Evolutionary conservation across 2,797 vertebrate genomes (phyloP).

Genomic region (Siniperca scherzeri): DNA sequence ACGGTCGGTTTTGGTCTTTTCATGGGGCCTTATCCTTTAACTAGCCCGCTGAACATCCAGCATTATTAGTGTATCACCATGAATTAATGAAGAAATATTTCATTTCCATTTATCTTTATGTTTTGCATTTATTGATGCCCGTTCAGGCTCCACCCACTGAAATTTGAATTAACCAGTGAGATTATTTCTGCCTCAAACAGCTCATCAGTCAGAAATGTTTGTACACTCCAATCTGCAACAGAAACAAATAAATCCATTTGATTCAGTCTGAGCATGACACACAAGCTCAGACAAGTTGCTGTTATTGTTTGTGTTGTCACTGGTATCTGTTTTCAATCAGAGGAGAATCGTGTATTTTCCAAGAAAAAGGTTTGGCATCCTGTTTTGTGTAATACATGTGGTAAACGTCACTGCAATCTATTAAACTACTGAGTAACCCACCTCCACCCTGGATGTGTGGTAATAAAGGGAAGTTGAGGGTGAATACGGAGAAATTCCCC

Average conservation of each 20-base stretch:
- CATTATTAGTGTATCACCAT: neutral
- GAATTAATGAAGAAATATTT: neutral
- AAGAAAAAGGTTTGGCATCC: neutral
- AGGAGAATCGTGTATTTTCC: neutral
- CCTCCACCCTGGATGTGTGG: neutral
- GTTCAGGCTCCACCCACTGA: neutral
- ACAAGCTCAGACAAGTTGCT: neutral
- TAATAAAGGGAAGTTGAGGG: neutral
- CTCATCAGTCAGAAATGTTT: neutral
- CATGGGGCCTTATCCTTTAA: neutral
- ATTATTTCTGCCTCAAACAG: neutral
- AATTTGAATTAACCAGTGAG: no score
- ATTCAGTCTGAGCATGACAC: neutral
- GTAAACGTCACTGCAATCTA: neutral
- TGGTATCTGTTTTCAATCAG: neutral
- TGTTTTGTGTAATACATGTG: neutral
- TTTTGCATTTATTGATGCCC: neutral
- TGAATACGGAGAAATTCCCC: neutral
- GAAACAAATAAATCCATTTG: rapidly evolving
- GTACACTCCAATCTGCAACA: neutral
- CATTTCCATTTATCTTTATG: neutral
- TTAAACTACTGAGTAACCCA: neutral
- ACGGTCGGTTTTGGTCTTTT: no score
- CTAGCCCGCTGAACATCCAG: no score
- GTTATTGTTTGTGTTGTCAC: neutral